phyloP scores from a whole-genome alignment of 2,113 vertebrate genomes.

The Sebastes schlegelii region DNA sequence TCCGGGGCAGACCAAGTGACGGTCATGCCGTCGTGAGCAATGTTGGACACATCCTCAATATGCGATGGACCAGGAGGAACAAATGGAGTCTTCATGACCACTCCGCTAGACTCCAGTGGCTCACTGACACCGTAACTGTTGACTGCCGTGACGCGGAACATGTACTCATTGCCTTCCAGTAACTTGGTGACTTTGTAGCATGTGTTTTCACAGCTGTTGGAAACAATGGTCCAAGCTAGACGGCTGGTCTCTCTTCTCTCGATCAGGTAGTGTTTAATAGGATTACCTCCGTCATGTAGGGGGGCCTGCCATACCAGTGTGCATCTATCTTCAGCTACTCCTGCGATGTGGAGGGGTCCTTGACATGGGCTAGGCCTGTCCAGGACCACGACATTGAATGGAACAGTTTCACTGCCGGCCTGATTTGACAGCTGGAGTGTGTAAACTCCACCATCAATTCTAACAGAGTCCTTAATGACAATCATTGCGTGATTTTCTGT shows the following conservation, averaged over 20 bases:
- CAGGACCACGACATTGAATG: slow-evolving; percentile 93
- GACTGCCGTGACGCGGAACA: slow-evolving; percentile 97
- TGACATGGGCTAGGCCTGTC: slow-evolving; percentile 92
- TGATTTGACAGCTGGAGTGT: slow-evolving; percentile 92
- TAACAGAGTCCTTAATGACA: slow-evolving; percentile 92
- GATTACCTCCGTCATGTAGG: slow-evolving; percentile 92
- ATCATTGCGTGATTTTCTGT: slow-evolving; percentile 91
- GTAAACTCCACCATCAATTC: slow-evolving; percentile 92
- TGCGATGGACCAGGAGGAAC: slow-evolving; percentile 92
- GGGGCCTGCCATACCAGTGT: slow-evolving; percentile 91
- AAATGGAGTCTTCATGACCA: slow-evolving; percentile 95
- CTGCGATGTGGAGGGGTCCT: slow-evolving; percentile 91
- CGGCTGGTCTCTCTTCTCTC: slow-evolving; percentile 98
- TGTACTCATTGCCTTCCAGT: slow-evolving; percentile 95
- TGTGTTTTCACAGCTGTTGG: slow-evolving; percentile 88
- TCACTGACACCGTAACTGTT: slow-evolving; percentile 95
- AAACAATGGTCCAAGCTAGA: slow-evolving; percentile 96
- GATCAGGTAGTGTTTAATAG: slow-evolving; percentile 93
- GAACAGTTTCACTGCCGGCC: slow-evolving; percentile 92
- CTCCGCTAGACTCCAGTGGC: slow-evolving; percentile 90
- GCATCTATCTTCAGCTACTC: slow-evolving; percentile 93
- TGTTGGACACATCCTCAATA: slow-evolving; percentile 91
- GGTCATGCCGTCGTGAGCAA: slow-evolving; percentile 97
- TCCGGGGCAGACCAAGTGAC: slow-evolving; percentile 94
- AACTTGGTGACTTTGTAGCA: slow-evolving; percentile 96